Conservation (phyloP, 1,140 invertebrate genomes). For the Diprion similis region DNA sequence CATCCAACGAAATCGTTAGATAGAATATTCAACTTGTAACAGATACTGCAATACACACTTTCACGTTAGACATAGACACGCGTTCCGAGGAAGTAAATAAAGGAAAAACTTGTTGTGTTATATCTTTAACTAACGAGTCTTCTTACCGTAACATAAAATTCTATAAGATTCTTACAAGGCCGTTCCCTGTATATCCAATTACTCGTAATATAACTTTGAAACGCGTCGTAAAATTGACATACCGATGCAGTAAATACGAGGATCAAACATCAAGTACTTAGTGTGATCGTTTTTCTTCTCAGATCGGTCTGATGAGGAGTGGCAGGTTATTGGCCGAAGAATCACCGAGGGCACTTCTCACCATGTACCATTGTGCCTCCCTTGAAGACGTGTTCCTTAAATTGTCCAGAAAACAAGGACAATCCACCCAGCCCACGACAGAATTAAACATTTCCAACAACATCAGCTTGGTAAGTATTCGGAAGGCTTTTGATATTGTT, state of each 20-base stretch:
- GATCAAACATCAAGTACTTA: background rate
- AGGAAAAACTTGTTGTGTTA: too few species aligned
- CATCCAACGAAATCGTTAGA: too few species aligned
- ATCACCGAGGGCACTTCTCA: conserved; percentile 83
- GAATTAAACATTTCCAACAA: conserved; percentile 79
- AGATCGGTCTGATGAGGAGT: conserved; percentile 95
- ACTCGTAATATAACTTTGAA: background rate
- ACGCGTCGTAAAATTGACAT: too few species aligned
- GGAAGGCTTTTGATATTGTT: conserved; percentile 11
- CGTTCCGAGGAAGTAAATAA: too few species aligned
- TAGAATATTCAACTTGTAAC: too few species aligned
- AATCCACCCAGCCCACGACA: conserved; percentile 61
- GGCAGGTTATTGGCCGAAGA: conserved; percentile 91
- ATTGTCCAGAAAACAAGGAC: conserved; percentile 73
- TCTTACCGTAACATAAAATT: too few species aligned
- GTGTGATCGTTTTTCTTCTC: conserved; percentile 27
- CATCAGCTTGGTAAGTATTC: conserved; percentile 69
- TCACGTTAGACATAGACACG: too few species aligned
- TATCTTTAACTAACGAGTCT: too few species aligned
- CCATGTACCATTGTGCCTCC: conserved; percentile 82
- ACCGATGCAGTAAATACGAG: too few species aligned
- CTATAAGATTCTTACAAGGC: too few species aligned
- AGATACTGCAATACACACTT: too few species aligned
- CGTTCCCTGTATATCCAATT: too few species aligned
- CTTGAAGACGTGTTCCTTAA: conserved; percentile 95